Evolutionary conservation across 2,888 invertebrate genomes (phyloP), one percentile per base, ranked within the genome.

Genomic region (Artemia sp.): DNA sequence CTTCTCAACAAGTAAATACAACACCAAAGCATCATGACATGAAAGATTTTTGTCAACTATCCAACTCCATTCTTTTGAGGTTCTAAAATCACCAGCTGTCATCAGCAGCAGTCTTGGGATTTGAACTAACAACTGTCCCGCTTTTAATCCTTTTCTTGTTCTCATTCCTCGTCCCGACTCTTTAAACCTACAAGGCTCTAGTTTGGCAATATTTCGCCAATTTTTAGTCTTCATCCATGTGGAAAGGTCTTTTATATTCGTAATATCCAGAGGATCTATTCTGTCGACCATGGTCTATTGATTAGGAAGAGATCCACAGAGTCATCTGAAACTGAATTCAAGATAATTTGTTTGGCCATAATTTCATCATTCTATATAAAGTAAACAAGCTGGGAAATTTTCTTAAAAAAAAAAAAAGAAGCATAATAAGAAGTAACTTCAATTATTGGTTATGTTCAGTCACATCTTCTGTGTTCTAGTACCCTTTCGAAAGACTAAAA

Each of bases 151-250:
- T 73, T 78, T 80, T 74, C 82, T 83, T 0, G 88, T 84, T 74
- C 84, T 81, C 50, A 92, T 80, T 38, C 92, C 92, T 70, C 91
- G 82, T 10, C 90, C 90, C 8, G 89, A 89, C 11, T 79, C 76
- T 51, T 80, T 73, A 77, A 88, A 90, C 64, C 9, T 2, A 58
- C 24, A 58, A 19, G 64, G 64, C 24, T 58, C 64, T 19, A 58
- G 10, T 24, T 58, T 58, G n/a, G 64, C 11, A 58, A 58, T 24
- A 58, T 58, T 58, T 58, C 64, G n/a, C 64, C 64, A 58, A 8
- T 10, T 58, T 24, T 58, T 9, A 19, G n/a, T 9, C 24, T 58
- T 58, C 64, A 58, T 58, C 64, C 64, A 58, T 24, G n/a, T 58
- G n/a, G 64, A n/a, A 19, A 58, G 64, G 9, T 8, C 24, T 58